Evolutionary conservation across 2,113 vertebrate genomes (phyloP).

Genomic region (Chamaetylas fuelleborni): DNA sequence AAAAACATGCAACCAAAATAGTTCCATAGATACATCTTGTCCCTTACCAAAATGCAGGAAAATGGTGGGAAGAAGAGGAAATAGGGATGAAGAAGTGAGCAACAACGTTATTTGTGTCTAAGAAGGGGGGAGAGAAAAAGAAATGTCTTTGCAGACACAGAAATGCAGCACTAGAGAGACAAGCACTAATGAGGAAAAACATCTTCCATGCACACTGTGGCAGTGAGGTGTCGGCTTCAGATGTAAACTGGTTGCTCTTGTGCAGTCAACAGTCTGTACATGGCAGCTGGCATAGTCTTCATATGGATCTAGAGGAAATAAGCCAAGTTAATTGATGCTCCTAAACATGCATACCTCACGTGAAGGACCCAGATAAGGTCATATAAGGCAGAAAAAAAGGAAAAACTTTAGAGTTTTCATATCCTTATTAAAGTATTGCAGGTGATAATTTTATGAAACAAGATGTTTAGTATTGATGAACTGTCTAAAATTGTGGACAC

Average conservation of each 20-base stretch:
- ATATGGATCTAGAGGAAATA: slow-evolving; percentile 87
- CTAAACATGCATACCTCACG: not conserved
- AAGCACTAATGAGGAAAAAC: slow-evolving; percentile 69
- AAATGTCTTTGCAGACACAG: slow-evolving; percentile 69
- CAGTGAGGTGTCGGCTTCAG: slow-evolving; percentile 59
- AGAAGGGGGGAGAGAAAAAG: not conserved
- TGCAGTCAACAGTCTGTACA: slow-evolving; percentile 96
- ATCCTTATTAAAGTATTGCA: not conserved
- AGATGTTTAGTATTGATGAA: not conserved
- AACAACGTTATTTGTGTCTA: slow-evolving; percentile 17
- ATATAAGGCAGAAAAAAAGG: not conserved
- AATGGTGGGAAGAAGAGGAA: not conserved
- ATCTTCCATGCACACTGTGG: slow-evolving; percentile 72
- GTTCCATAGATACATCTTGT: not conserved
- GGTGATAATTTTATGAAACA: not conserved
- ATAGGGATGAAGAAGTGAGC: not conserved
- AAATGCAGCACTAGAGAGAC: slow-evolving; percentile 78
- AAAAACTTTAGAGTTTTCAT: not conserved
- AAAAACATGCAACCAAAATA: slow-evolving; percentile 33
- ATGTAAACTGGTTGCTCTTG: slow-evolving; percentile 98
- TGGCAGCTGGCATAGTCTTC: slow-evolving; percentile 99
- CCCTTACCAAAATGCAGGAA: slow-evolving; percentile 12
- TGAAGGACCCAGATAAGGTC: not conserved
- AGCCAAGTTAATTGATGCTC: not conserved
- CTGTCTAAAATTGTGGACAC: not conserved